phyloP scores from a whole-genome alignment of 2,113 vertebrate species.

The Pangasianodon gigas region DNA sequence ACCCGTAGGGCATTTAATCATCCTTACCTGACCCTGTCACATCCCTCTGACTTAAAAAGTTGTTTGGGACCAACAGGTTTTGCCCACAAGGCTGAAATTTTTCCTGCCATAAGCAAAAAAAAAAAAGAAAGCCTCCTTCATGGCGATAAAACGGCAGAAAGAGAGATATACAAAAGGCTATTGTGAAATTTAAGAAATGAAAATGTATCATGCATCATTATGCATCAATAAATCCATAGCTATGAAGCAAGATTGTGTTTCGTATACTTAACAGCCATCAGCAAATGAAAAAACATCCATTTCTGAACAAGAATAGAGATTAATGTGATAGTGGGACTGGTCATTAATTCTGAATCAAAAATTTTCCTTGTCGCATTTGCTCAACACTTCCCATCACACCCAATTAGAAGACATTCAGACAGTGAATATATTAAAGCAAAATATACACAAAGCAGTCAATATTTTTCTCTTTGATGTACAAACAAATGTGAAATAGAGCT shows the following conservation, averaged over 20 bases:
- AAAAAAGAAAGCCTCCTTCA: background rate
- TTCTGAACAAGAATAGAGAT: background rate
- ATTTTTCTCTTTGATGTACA: background rate
- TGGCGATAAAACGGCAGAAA: background rate
- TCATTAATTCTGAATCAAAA: background rate
- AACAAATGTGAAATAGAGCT: background rate
- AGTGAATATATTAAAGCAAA: background rate
- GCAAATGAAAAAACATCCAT: background rate
- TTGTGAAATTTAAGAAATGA: background rate
- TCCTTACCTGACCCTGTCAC: background rate
- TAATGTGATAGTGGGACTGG: background rate
- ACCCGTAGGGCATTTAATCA: background rate
- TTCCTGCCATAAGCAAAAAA: conserved; percentile 9
- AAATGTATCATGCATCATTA: background rate
- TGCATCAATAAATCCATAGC: background rate
- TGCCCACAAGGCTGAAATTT: background rate
- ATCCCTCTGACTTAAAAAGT: background rate
- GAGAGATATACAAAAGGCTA: background rate
- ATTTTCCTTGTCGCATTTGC: background rate
- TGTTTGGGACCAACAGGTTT: background rate
- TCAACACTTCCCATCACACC: background rate
- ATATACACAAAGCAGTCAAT: background rate
- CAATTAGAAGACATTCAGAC: conserved; percentile 5
- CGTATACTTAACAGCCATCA: background rate
- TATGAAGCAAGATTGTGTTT: background rate